These are phyloP conservation scores for Scomberomorus guttatus DNA, from an alignment of 2,797 vertebrate genomes.

Conservation along the genomic window DNA sequence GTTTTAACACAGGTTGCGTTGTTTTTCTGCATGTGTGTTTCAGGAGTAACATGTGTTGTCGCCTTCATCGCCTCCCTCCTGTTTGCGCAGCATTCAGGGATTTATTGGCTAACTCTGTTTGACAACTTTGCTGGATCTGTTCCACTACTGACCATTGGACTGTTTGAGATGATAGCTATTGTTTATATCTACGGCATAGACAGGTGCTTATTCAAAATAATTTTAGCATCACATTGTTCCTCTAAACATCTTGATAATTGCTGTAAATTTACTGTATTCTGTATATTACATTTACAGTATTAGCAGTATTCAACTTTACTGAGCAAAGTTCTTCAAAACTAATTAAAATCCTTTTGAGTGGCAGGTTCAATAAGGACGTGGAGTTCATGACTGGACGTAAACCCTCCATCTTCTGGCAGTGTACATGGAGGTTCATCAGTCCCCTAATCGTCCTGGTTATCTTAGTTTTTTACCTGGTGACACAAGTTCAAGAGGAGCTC, in stretches of 20 bases:
- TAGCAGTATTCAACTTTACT: neutral
- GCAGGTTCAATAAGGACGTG: constrained; percentile 92
- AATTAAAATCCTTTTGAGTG: constrained; percentile 3
- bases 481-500: constrained; percentile 81
- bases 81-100: constrained; percentile 91
- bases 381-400: constrained; percentile 93
- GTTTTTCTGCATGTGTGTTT: constrained; percentile 40
- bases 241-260: neutral
- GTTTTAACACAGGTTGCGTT: neutral
- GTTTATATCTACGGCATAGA: constrained; percentile 91
- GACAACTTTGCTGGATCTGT: constrained; percentile 93
- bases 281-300: neutral
- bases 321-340: neutral
- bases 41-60: constrained; percentile 87
- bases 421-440: constrained; percentile 89
- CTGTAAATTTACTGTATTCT: neutral
- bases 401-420: constrained; percentile 93
- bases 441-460: constrained; percentile 91
- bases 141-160: constrained; percentile 91
- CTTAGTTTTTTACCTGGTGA: constrained; percentile 91
- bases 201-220: constrained; percentile 60
- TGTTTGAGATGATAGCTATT: constrained; percentile 92
- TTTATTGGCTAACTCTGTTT: constrained; percentile 95
- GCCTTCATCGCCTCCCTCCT: constrained; percentile 88
- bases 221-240: neutral